Conservation (phyloP, 2,888 invertebrate genomes). For the Monopis laevigella region DNA sequence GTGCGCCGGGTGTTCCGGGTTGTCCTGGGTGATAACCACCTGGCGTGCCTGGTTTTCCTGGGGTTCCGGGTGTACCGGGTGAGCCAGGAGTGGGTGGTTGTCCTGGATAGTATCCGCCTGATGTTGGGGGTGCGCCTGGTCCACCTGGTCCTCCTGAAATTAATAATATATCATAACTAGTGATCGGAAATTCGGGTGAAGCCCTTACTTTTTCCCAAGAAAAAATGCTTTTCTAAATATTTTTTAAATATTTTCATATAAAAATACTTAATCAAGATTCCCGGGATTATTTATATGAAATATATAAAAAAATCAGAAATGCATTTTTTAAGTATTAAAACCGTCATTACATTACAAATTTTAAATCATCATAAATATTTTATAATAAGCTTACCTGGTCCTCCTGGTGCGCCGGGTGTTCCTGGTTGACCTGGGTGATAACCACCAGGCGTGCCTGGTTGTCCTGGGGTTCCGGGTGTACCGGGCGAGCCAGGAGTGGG, state of each 20-base stretch:
- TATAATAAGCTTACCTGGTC: slow-evolving; percentile 8
- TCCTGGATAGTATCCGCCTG: slow-evolving; percentile 22
- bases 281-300: too few species aligned
- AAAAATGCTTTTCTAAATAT: too few species aligned
- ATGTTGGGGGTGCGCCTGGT: slow-evolving; percentile 15
- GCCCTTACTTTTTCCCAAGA: too few species aligned
- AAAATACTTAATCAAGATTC: too few species aligned
- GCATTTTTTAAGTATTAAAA: too few species aligned
- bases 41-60: slow-evolving; percentile 21
- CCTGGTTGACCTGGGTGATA: slow-evolving; percentile 21
- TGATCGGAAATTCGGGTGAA: too few species aligned
- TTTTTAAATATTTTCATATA: too few species aligned
- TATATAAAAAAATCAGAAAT: too few species aligned
- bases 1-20: slow-evolving; percentile 20
- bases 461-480: slow-evolving; percentile 13
- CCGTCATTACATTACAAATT: too few species aligned
- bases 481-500: slow-evolving; percentile 33
- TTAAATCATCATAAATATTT: too few species aligned
- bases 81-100: slow-evolving; percentile 27
- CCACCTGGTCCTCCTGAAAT: slow-evolving; percentile 24
- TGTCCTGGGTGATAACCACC: slow-evolving; percentile 24
- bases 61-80: slow-evolving; percentile 27
- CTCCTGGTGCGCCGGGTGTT: slow-evolving; percentile 19
- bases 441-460: slow-evolving; percentile 23
- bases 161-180: too few species aligned